Percentiles rank a stretch among this genome's conserved stretches.
phyloP scores from a whole-genome alignment of 92 coral and sea anemone species.

The Actinernus sp. region DNA sequence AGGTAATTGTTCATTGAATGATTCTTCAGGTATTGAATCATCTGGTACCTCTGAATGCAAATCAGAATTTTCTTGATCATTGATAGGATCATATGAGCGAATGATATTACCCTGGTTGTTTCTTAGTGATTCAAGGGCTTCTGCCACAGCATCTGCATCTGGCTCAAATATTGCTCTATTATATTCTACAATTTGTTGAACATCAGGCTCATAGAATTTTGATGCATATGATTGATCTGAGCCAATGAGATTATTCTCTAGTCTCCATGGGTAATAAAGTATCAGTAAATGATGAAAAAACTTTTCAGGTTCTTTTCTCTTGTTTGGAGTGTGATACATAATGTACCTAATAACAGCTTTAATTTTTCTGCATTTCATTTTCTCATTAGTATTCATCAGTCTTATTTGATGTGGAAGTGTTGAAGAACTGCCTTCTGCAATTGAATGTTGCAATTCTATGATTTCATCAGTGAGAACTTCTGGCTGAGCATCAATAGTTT shows the following conservation, averaged over 20 bases:
- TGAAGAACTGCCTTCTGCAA: background rate
- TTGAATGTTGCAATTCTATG: slow-evolving; percentile 29
- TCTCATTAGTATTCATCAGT: slow-evolving; percentile 43
- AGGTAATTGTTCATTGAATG: slow-evolving; percentile 44
- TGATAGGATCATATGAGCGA: slow-evolving; percentile 56
- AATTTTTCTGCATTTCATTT: slow-evolving; percentile 23
- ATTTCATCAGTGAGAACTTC: slow-evolving; percentile 60
- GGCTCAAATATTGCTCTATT: slow-evolving; percentile 72
- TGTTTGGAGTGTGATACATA: slow-evolving; percentile 52
- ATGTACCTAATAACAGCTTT: slow-evolving; percentile 60
- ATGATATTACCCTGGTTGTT: slow-evolving; percentile 25
- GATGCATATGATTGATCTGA: slow-evolving; percentile 64
- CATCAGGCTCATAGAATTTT: slow-evolving; percentile 61
- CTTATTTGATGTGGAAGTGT: slow-evolving; percentile 37
- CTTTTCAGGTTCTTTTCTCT: slow-evolving; percentile 51
- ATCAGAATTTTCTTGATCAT: slow-evolving; percentile 75
- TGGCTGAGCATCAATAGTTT: slow-evolving; percentile 65
- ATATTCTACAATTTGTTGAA: slow-evolving; percentile 57
- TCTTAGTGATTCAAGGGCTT: slow-evolving; percentile 61
- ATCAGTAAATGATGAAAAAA: slow-evolving; percentile 40
- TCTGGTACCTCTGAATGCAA: slow-evolving; percentile 21
- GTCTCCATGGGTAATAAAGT: slow-evolving; percentile 45
- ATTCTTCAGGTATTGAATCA: slow-evolving; percentile 30
- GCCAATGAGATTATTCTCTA: slow-evolving; percentile 21
- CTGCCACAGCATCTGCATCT: slow-evolving; percentile 69